Conservation (phyloP, 2,797 vertebrate species). For the Nannoperca obscura region DNA sequence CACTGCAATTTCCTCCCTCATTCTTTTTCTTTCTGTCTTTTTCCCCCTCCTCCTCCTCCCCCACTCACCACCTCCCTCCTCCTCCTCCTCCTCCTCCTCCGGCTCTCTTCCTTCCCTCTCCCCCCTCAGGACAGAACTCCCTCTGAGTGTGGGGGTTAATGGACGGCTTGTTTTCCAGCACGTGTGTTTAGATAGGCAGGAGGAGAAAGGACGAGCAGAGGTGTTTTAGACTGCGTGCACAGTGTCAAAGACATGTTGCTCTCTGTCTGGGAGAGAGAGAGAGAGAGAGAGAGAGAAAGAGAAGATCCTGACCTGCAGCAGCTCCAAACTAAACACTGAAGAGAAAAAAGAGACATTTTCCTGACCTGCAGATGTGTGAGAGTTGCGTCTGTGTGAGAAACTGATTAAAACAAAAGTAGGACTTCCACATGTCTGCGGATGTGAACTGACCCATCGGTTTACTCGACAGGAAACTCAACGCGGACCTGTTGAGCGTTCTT, state of each 20-base stretch:
- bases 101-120: slow-evolving; percentile 22
- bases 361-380: slow-evolving; percentile 40
- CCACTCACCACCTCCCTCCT: neutral
- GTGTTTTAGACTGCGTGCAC: slow-evolving; percentile 40
- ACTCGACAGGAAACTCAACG: slow-evolving; percentile 70
- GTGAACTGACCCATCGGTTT: slow-evolving; percentile 63
- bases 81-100: slow-evolving; percentile 1
- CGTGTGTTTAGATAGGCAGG: slow-evolving; percentile 64
- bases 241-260: slow-evolving; percentile 38
- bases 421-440: slow-evolving; percentile 71
- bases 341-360: slow-evolving; percentile 23
- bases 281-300: slow-evolving; percentile 3
- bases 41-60: neutral
- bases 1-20: slow-evolving; percentile 93
- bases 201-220: slow-evolving; percentile 60
- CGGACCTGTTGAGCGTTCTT: slow-evolving; percentile 80
- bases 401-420: slow-evolving; percentile 35
- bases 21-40: slow-evolving; percentile 76
- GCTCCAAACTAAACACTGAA: slow-evolving; percentile 52
- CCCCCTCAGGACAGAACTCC: slow-evolving; percentile 68
- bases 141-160: slow-evolving; percentile 75
- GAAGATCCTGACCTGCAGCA: slow-evolving; percentile 27
- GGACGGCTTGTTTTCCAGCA: slow-evolving; percentile 69
- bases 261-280: slow-evolving; percentile 32
- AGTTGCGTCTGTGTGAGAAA: slow-evolving; percentile 24